These are phyloP conservation scores for Pleuronectes platessa DNA, from an alignment of 2,113 vertebrate species.

Conservation along the genomic window DNA sequence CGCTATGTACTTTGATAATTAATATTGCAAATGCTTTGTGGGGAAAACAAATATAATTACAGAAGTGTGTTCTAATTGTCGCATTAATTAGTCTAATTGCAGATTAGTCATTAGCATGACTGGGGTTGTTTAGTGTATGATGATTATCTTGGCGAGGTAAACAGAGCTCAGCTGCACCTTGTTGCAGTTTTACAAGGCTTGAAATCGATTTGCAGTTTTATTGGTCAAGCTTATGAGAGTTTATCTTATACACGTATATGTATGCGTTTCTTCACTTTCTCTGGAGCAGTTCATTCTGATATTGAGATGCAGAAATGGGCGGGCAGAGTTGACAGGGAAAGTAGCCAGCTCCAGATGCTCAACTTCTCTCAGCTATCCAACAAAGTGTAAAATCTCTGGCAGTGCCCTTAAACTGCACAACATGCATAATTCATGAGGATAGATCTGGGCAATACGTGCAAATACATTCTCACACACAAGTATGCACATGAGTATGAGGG, in stretches of 20 bases:
- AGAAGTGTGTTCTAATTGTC: not conserved
- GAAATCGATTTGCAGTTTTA: not conserved
- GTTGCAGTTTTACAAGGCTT: not conserved
- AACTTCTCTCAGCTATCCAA: constrained; percentile 46
- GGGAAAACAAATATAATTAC: not conserved
- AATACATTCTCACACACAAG: constrained; percentile 54
- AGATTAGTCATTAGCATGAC: not conserved
- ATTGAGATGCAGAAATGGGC: not conserved
- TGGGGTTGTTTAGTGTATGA: not conserved
- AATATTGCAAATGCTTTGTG: not conserved
- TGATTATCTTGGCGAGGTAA: not conserved
- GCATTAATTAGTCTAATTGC: constrained; percentile 12
- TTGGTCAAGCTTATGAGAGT: not conserved
- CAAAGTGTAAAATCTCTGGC: constrained; percentile 49
- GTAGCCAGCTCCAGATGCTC: constrained; percentile 37
- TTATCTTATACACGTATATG: not conserved
- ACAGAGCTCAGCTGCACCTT: not conserved
- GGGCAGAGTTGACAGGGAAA: not conserved
- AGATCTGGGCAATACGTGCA: constrained; percentile 52
- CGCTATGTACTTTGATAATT: not conserved
- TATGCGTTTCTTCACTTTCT: not conserved
- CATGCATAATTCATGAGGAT: constrained; percentile 70
- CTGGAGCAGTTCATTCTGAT: not conserved
- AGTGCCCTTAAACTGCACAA: constrained; percentile 43
- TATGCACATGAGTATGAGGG: constrained; percentile 16